Evolutionary conservation across 2,113 vertebrate genomes (phyloP).

Genomic region (Vidua chalybeata): DNA sequence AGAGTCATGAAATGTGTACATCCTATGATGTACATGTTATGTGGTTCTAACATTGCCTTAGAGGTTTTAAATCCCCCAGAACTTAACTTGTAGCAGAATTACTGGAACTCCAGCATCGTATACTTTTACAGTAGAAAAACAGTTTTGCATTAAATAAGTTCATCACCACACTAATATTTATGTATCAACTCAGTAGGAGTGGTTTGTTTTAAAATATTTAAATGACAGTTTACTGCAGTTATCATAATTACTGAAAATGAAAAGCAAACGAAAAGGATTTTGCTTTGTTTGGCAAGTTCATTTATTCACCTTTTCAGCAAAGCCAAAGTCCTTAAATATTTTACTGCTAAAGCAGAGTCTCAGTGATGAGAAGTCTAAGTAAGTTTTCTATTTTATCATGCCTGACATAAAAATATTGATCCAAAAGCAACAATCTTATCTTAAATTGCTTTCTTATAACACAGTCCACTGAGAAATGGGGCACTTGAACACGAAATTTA

Average conservation of each 20-base stretch:
- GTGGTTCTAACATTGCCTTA: not conserved
- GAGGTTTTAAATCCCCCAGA: not conserved
- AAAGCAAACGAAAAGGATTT: not conserved
- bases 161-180: not conserved
- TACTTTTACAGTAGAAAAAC: not conserved
- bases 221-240: not conserved
- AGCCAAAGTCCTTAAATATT: not conserved
- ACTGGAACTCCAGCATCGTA: not conserved
- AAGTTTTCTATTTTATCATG: not conserved
- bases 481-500: not conserved
- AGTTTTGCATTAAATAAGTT: not conserved
- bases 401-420: constrained; percentile 17
- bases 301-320: not conserved
- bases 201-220: not conserved
- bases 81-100: not conserved
- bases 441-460: not conserved
- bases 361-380: not conserved
- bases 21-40: not conserved
- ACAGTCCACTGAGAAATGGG: not conserved
- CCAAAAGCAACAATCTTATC: not conserved
- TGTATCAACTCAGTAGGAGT: not conserved
- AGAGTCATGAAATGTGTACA: not conserved
- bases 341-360: not conserved
- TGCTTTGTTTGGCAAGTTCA: not conserved
- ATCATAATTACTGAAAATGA: not conserved